Evolutionary conservation across 2,113 vertebrate genomes (phyloP).

Genomic region (Paradoxurus hermaphroditus): DNA sequence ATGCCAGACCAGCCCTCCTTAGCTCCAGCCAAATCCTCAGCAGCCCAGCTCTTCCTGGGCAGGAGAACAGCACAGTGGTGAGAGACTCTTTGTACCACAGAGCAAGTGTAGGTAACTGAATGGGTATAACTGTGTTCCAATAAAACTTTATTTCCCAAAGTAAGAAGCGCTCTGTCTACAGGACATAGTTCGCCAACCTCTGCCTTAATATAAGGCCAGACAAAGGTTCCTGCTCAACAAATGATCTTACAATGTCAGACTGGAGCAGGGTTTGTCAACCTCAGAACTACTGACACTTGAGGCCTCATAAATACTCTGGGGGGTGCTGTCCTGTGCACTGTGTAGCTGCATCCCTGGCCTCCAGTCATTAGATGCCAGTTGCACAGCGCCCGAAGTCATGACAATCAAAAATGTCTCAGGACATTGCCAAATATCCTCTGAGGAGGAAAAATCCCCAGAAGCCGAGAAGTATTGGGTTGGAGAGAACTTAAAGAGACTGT

Average conservation of each 20-base stretch:
- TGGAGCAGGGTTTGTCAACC: background rate
- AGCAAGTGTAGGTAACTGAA: background rate
- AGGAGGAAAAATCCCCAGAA: background rate
- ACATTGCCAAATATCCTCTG: background rate
- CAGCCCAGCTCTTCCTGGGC: background rate
- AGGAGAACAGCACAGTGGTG: background rate
- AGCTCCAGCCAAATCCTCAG: background rate
- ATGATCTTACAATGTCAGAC: background rate
- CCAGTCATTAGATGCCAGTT: background rate
- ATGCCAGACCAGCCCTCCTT: background rate
- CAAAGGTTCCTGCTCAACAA: background rate
- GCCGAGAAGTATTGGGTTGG: background rate
- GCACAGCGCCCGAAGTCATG: background rate
- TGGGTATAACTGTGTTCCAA: background rate
- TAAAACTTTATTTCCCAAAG: conserved; percentile 37
- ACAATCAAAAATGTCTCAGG: background rate
- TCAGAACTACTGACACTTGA: background rate
- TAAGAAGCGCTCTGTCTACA: background rate
- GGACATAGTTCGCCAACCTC: background rate
- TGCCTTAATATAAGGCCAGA: background rate
- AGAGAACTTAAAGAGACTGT: background rate
- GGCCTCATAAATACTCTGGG: background rate
- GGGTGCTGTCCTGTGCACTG: accelerated
- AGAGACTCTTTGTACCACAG: background rate
- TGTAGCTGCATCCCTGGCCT: background rate